A percentile compares a stretch with the other conserved stretches of the same genome.
Evolutionary conservation across 2,888 invertebrate species (phyloP).

Genomic region (Incurvaria masculella): DNA sequence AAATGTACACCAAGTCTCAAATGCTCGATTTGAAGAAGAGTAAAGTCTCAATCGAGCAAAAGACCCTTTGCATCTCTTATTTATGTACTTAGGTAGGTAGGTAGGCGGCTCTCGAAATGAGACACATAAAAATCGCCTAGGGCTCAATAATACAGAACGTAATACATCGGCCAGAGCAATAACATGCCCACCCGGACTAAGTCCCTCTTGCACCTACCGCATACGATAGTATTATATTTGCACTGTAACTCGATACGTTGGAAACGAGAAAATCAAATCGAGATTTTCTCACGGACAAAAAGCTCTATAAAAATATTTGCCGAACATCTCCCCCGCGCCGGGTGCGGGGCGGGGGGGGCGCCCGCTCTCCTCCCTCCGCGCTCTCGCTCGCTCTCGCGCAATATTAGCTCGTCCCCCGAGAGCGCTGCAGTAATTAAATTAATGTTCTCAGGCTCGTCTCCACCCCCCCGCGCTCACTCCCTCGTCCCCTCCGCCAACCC

Average conservation of each 20-base stretch:
- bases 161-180: too few species aligned
- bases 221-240: too few species aligned
- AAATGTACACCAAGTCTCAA: too few species aligned
- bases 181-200: too few species aligned
- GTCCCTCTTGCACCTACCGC: too few species aligned
- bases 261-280: background rate
- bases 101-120: too few species aligned
- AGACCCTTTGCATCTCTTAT: too few species aligned
- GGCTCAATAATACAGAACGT: too few species aligned
- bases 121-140: too few species aligned
- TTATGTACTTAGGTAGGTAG: too few species aligned
- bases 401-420: slow-evolving; percentile 45
- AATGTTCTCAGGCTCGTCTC: slow-evolving; percentile 48
- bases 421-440: slow-evolving; percentile 47
- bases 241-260: background rate
- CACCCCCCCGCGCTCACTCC: slow-evolving; percentile 26
- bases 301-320: background rate
- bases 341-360: background rate
- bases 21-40: too few species aligned
- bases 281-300: background rate
- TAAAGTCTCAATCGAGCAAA: too few species aligned
- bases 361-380: background rate
- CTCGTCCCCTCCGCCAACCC: slow-evolving; percentile 32
- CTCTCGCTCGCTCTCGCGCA: slow-evolving; percentile 39
- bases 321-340: background rate